phyloP scores from a whole-genome alignment of 2,113 vertebrate genomes.

The Argyrosomus japonicus region DNA sequence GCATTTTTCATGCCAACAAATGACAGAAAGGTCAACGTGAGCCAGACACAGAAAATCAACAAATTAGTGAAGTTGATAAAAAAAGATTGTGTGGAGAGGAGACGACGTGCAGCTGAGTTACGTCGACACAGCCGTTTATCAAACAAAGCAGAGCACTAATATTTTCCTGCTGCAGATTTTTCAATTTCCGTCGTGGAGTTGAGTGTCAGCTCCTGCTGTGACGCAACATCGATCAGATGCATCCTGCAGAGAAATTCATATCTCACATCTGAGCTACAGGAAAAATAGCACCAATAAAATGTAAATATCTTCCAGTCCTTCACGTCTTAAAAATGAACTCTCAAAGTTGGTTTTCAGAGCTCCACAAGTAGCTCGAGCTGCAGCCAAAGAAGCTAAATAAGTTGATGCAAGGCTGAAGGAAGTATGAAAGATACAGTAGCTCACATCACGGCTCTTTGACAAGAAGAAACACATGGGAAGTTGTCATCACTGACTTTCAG shows the following conservation, averaged over 20 bases:
- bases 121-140: background rate
- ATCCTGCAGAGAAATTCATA: slow-evolving; percentile 11
- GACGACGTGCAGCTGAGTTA: background rate
- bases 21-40: background rate
- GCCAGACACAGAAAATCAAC: background rate
- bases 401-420: background rate
- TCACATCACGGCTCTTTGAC: background rate
- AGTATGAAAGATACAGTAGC: background rate
- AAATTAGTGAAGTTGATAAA: background rate
- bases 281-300: background rate
- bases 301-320: background rate
- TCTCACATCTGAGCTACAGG: background rate
- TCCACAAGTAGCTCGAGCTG: background rate
- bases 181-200: background rate
- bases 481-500: background rate
- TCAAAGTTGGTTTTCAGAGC: background rate
- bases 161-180: background rate
- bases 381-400: background rate
- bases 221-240: slow-evolving; percentile 13
- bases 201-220: background rate
- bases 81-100: background rate
- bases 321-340: background rate
- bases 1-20: background rate
- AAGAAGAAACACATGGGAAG: background rate
- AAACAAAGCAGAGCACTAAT: background rate